phyloP scores from a whole-genome alignment of 2,797 vertebrate genomes.

The Syngnathus acus region DNA sequence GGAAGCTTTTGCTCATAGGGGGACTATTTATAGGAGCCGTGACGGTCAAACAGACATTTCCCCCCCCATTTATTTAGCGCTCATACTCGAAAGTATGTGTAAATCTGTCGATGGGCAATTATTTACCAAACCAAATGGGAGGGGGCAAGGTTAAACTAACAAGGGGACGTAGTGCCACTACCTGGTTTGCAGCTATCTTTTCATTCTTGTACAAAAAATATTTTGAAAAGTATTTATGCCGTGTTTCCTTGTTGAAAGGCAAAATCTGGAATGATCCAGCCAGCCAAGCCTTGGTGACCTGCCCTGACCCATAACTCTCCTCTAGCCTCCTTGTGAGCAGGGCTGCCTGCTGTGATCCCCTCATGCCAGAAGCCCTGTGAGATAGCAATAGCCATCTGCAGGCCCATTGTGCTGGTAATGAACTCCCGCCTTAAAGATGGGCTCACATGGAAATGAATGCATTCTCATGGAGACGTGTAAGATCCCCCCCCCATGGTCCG shows the following conservation, averaged over 20 bases:
- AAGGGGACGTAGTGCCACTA: background rate
- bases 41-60: constrained; percentile 5
- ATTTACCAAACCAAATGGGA: background rate
- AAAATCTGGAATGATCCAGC: constrained; percentile 11
- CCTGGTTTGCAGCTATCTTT: too few species aligned
- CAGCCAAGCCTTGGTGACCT: constrained; percentile 13
- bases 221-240: too few species aligned
- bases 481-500: constrained; percentile 12
- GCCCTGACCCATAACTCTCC: constrained; percentile 29
- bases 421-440: constrained; percentile 41
- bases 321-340: constrained; percentile 30
- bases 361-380: constrained; percentile 24
- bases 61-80: background rate
- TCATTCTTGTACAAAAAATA: background rate
- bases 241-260: background rate
- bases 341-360: constrained; percentile 37
- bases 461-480: constrained; percentile 51
- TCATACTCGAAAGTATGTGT: background rate
- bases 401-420: constrained; percentile 53
- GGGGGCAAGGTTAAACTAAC: background rate
- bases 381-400: constrained; percentile 50
- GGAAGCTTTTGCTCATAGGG: constrained; percentile 36
- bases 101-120: background rate
- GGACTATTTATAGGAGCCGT: constrained; percentile 30
- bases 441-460: constrained; percentile 53